Conservation (phyloP, 2,888 invertebrate genomes). For the Dasysyrphus tricinctus region DNA sequence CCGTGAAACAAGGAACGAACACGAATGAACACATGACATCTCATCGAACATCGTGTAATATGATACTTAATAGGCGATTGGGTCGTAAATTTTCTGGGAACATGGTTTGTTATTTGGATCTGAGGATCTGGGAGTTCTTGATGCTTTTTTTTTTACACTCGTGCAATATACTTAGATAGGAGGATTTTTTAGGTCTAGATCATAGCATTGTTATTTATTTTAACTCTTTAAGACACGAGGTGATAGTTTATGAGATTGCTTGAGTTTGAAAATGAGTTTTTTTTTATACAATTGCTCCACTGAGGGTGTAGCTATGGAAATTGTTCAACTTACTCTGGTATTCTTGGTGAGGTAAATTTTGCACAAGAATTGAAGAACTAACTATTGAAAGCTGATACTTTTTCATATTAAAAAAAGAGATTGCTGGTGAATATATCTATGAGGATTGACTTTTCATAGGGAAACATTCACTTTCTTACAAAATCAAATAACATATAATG, state of each 20-base stretch:
- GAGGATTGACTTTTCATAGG: neutral
- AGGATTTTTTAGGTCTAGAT: constrained; percentile 49
- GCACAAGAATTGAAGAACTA: neutral
- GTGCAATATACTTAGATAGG: constrained; percentile 4
- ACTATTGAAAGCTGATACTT: neutral
- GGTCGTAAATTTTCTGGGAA: constrained; percentile 77
- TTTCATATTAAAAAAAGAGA: neutral
- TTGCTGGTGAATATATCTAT: neutral
- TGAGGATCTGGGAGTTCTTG: constrained; percentile 43
- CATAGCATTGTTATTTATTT: constrained; percentile 51
- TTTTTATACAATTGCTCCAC: constrained; percentile 40
- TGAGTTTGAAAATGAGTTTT: constrained; percentile 3
- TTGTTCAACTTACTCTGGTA: constrained; percentile 16
- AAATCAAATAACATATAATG: too few species aligned
- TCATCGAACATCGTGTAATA: constrained; percentile 78
- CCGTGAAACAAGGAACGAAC: constrained; percentile 71
- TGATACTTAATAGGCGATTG: constrained; percentile 77
- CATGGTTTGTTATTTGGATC: constrained; percentile 69
- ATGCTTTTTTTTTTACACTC: constrained; percentile 14
- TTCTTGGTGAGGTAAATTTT: constrained; percentile 23
- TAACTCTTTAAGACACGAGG: constrained; percentile 54
- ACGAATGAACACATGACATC: constrained; percentile 76
- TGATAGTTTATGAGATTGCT: constrained; percentile 58
- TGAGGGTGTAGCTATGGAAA: constrained; percentile 39
- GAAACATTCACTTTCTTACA: neutral